Conservation (phyloP, 2,888 invertebrate genomes). For the Drosophila kambysellisi region DNA sequence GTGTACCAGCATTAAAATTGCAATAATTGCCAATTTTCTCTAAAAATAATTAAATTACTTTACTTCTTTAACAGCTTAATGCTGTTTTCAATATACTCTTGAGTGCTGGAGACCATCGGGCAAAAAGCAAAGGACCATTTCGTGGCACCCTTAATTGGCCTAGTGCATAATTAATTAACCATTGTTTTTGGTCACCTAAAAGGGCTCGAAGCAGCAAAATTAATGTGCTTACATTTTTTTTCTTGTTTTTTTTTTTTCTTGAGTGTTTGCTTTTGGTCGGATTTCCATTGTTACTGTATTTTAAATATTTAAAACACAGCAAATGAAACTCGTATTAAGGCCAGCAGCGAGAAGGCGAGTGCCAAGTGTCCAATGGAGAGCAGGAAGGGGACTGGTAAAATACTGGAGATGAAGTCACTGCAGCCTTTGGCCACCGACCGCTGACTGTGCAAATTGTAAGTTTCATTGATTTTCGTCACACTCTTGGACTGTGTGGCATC, state of each 20-base stretch:
- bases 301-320: slow-evolving; percentile 60
- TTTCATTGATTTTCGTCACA: slow-evolving; percentile 67
- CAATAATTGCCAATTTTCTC: neutral
- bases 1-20: too few species aligned
- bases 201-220: slow-evolving; percentile 38
- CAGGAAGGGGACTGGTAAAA: neutral
- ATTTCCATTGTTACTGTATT: slow-evolving; percentile 37
- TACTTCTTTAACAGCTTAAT: too few species aligned
- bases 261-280: slow-evolving; percentile 13
- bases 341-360: slow-evolving; percentile 20
- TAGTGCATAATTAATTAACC: slow-evolving; percentile 66
- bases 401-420: slow-evolving; percentile 33
- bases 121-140: slow-evolving; percentile 52
- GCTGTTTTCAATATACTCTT: slow-evolving; percentile 3
- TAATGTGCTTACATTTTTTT: slow-evolving; percentile 55
- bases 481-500: slow-evolving; percentile 30
- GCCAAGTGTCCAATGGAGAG: neutral
- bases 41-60: neutral
- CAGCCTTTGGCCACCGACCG: slow-evolving; percentile 11
- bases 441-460: slow-evolving; percentile 59
- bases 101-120: slow-evolving; percentile 16
- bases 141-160: slow-evolving; percentile 42
- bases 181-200: slow-evolving; percentile 57
- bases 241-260: slow-evolving; percentile 2
- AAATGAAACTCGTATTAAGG: slow-evolving; percentile 52